Evolutionary conservation across 2,113 vertebrate genomes (phyloP).

Genomic region (Pomatostomus ruficeps): DNA sequence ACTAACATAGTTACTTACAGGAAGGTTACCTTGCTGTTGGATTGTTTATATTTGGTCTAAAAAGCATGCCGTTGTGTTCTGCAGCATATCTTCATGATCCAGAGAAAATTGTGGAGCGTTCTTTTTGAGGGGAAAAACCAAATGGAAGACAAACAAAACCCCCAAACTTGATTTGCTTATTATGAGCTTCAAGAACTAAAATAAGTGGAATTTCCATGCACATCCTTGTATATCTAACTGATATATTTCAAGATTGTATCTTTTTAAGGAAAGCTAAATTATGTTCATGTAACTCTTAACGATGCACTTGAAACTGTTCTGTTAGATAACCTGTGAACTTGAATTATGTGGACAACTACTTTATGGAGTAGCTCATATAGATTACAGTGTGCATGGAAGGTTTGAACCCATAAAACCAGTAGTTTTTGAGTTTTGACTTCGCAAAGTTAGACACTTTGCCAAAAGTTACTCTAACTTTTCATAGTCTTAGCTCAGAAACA

Average conservation of each 20-base stretch:
- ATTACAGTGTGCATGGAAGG: accelerated
- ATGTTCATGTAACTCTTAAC: neutral
- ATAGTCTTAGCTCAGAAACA: neutral
- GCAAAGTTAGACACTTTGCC: neutral
- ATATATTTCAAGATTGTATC: neutral
- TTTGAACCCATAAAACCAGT: neutral
- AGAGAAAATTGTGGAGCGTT: neutral
- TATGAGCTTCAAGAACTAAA: neutral
- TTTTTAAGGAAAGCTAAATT: neutral
- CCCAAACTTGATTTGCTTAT: neutral
- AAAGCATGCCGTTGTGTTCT: neutral
- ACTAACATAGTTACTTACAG: neutral
- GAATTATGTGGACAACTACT: neutral
- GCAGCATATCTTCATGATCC: neutral
- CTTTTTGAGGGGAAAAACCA: neutral
- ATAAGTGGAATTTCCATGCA: neutral
- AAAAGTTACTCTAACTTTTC: neutral
- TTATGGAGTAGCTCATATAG: neutral
- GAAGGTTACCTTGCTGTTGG: neutral
- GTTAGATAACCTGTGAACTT: neutral
- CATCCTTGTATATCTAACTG: neutral
- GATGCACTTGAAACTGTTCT: neutral
- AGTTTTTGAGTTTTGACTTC: conserved; percentile 5
- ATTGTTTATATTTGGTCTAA: neutral
- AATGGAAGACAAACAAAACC: neutral